Conservation (phyloP, 1,140 invertebrate genomes). For the Acyrthosiphon pisum region DNA sequence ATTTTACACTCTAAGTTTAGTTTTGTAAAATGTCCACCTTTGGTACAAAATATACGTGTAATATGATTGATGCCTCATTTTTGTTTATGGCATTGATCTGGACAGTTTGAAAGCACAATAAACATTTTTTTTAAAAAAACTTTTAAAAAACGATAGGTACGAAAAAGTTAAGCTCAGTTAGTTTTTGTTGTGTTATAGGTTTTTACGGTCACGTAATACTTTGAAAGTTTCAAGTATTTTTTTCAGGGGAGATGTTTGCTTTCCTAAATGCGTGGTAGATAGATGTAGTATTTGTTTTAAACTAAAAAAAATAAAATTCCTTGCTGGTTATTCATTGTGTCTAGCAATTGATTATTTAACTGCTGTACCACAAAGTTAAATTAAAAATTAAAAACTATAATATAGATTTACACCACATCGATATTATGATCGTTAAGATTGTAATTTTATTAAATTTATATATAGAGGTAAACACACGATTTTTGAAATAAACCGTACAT, state of each 20-base stretch:
- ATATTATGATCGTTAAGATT: neutral
- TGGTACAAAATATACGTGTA: neutral
- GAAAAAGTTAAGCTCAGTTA: neutral
- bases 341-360: neutral
- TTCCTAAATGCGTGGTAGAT: neutral
- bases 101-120: neutral
- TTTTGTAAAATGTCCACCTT: neutral
- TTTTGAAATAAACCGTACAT: neutral
- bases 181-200: neutral
- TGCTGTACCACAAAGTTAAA: neutral
- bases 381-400: neutral
- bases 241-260: neutral
- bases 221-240: neutral
- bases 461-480: neutral
- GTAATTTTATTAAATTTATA: neutral
- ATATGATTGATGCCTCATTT: neutral
- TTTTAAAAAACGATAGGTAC: neutral
- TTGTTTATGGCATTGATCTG: neutral
- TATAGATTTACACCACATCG: neutral
- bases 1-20: neutral
- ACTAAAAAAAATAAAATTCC: neutral
- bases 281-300: neutral
- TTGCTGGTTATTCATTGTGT: neutral
- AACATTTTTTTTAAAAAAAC: neutral
- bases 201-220: constrained; percentile 5